Conservation (phyloP, 2,797 vertebrate genomes). For the Oreonectes daqikongensis region DNA sequence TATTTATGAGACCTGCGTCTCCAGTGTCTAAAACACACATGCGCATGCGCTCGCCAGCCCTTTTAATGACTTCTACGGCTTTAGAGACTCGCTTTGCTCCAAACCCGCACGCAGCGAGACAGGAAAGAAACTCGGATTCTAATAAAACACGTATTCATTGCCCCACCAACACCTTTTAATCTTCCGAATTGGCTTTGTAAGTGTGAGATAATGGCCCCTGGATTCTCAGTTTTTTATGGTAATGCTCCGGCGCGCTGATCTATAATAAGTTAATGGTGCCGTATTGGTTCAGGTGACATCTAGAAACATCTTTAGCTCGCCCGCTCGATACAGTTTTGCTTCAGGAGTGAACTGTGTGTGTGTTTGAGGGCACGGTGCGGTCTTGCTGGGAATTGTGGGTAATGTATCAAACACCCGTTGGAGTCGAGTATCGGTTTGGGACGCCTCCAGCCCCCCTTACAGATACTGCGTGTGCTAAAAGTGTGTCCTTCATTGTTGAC, state of each 20-base stretch:
- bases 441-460: constrained; percentile 22
- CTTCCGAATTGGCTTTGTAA: constrained; percentile 32
- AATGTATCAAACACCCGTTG: constrained; percentile 38
- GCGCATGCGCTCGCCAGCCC: constrained; percentile 37
- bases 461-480: background rate
- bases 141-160: constrained; percentile 41
- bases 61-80: constrained; percentile 59
- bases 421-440: constrained; percentile 44
- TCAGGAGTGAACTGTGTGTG: background rate
- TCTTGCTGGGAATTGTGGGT: constrained; percentile 19
- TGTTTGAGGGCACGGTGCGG: background rate
- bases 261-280: constrained; percentile 50
- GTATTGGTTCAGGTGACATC: constrained; percentile 46
- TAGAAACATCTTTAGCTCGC: constrained; percentile 30
- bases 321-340: constrained; percentile 18
- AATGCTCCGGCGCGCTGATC: constrained; percentile 39
- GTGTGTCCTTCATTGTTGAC: background rate
- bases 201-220: constrained; percentile 35
- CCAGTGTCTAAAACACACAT: constrained; percentile 51
- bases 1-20: constrained; percentile 60
- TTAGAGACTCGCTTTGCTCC: constrained; percentile 38
- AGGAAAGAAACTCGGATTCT: constrained; percentile 23
- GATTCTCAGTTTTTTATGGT: constrained; percentile 47
- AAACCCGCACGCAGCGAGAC: constrained; percentile 31
- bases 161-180: constrained; percentile 46